A percentile compares a stretch with the other conserved stretches of the same genome.
Conservation (phyloP, 2,888 invertebrate genomes). For the Isotomurus palustris region DNA sequence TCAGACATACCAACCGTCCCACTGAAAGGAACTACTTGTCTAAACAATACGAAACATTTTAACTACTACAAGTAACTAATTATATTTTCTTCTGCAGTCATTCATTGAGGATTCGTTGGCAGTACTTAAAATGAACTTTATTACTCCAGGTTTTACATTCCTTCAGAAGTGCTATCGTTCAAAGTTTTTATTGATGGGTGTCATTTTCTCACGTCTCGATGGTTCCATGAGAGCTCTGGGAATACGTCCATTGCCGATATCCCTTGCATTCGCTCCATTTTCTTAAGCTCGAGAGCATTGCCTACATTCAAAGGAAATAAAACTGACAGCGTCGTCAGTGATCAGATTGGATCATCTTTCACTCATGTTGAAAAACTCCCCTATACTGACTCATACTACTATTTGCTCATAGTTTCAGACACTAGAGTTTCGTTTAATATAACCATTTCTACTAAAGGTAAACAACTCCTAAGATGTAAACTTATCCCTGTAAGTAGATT, state of each 20-base stretch:
- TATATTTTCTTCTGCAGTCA: not conserved
- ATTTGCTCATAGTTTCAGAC: conserved; percentile 52
- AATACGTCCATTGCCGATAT: conserved; percentile 22
- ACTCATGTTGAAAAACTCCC: conserved; percentile 51
- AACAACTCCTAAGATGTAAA: not conserved
- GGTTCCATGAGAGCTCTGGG: conserved; percentile 42
- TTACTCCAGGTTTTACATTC: conserved; percentile 51
- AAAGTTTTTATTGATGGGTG: conserved; percentile 51
- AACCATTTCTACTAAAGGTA: conserved; percentile 48
- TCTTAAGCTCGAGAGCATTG: conserved; percentile 50
- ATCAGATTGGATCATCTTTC: conserved; percentile 47
- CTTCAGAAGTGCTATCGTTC: conserved; percentile 53
- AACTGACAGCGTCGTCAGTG: conserved; percentile 47
- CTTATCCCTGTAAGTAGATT: not conserved
- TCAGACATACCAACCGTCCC: conserved; percentile 51
- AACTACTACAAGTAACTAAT: conserved; percentile 53
- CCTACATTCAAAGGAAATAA: conserved; percentile 50
- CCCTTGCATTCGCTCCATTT: conserved; percentile 51
- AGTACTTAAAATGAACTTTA: conserved; percentile 1
- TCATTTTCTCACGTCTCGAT: conserved; percentile 47
- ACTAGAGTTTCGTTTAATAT: conserved; percentile 51
- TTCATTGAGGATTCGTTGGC: too few relatives aligned
- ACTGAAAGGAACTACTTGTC: conserved; percentile 49
- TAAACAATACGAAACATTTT: conserved; percentile 50
- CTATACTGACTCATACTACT: conserved; percentile 53